These are phyloP conservation scores for Holocentrus rufus DNA, from an alignment of 2,797 vertebrate genomes.

Conservation along the genomic window DNA sequence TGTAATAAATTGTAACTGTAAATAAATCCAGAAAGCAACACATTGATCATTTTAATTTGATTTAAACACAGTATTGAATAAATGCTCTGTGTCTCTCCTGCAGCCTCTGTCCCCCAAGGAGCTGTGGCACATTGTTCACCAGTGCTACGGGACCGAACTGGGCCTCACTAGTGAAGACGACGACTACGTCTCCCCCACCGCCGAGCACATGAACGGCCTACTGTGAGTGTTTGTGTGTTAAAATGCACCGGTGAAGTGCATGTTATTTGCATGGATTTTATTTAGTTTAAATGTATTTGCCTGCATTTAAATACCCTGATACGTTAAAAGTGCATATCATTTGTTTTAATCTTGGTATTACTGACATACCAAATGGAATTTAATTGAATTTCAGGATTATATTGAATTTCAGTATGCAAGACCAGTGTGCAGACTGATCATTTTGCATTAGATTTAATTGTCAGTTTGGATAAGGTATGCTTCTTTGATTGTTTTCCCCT, in stretches of 20 bases:
- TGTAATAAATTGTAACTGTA: too few species aligned
- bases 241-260: not conserved
- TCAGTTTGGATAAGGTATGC: not conserved
- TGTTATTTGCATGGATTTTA: not conserved
- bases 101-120: constrained; percentile 91
- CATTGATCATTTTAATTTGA: too few species aligned
- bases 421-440: not conserved
- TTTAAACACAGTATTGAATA: too few species aligned
- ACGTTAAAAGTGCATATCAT: not conserved
- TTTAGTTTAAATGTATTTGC: too few species aligned
- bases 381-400: not conserved
- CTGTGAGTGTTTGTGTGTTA: constrained; percentile 81
- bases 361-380: not conserved
- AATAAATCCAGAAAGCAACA: too few species aligned
- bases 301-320: too few species aligned
- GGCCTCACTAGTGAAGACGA: constrained; percentile 94
- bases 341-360: not conserved
- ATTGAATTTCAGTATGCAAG: not conserved
- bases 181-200: constrained; percentile 89
- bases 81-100: constrained; percentile 26
- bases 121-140: constrained; percentile 93
- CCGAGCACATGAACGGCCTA: constrained; percentile 89
- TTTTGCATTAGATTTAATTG: not conserved
- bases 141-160: constrained; percentile 92
- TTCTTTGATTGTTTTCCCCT: not conserved